Conservation (phyloP, 2,797 vertebrate species). For the Hemibagrus guttatus region DNA sequence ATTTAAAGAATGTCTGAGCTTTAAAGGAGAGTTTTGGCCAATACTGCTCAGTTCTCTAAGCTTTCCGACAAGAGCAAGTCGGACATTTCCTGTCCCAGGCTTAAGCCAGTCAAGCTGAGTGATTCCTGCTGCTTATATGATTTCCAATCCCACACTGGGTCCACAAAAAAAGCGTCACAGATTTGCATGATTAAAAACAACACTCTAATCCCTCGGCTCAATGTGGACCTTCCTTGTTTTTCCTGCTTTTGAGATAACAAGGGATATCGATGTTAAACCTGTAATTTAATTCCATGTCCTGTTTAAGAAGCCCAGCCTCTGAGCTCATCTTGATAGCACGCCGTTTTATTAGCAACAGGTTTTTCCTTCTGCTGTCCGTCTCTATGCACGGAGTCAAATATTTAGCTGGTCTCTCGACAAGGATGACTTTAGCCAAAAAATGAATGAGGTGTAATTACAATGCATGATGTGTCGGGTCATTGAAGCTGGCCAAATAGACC, state of each 20-base stretch:
- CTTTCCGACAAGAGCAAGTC: slow-evolving; percentile 52
- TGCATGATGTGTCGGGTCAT: slow-evolving; percentile 12
- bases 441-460: slow-evolving; percentile 48
- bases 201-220: slow-evolving; percentile 58
- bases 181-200: slow-evolving; percentile 60
- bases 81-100: slow-evolving; percentile 60
- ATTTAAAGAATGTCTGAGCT: slow-evolving; percentile 33
- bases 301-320: slow-evolving; percentile 55
- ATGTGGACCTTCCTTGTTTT: slow-evolving; percentile 52
- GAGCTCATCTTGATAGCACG: slow-evolving; percentile 45
- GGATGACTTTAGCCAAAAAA: slow-evolving; percentile 8
- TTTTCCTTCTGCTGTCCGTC: slow-evolving; percentile 46
- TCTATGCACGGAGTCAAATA: slow-evolving; percentile 44
- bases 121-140: slow-evolving; percentile 57
- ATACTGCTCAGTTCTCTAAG: not conserved
- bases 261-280: slow-evolving; percentile 57
- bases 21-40: slow-evolving; percentile 33
- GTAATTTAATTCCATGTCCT: slow-evolving; percentile 65
- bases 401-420: slow-evolving; percentile 17
- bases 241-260: slow-evolving; percentile 54
- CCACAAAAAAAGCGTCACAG: slow-evolving; percentile 40
- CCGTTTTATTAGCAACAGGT: slow-evolving; percentile 66
- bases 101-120: slow-evolving; percentile 58
- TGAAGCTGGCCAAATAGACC: slow-evolving; percentile 48
- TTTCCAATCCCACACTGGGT: slow-evolving; percentile 61